Evolutionary conservation across 1,140 invertebrate species (phyloP), one percentile per base, ranked within the genome.

Genomic region (Anoplolepis gracilipes): DNA sequence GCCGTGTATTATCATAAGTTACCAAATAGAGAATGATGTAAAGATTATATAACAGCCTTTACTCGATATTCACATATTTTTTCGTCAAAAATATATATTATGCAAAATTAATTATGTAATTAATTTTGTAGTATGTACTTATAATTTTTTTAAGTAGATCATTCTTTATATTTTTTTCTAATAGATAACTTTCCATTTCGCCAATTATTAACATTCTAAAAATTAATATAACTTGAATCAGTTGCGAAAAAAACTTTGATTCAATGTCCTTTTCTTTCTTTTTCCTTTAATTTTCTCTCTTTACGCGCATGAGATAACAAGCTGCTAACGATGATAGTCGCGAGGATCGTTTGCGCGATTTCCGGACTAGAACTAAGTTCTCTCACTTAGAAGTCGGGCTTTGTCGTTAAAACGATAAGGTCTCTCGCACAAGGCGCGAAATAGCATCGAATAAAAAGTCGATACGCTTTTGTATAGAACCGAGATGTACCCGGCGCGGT

Each of bases 361-460:
- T 49, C 13, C 42, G 4, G 22, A 13, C 39, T n/a, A 42, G 30
- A 79, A 22, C 13, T 16, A 53, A 67, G 62, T 67, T 69, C 2
- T 25, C 33, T 10, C 33, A 11, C 16, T 57, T 69, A 30, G 33
- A 4, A 39, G 5, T 49, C 61, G 76, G 28, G 78, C 55, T 82
- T 67, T 19, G 33, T 69, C 39, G 67, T 82, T 82, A 61, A 42
- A 82, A 42, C 53, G 65, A 46, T 28, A 25, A 4, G 11, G 25
- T 49, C 46, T 49, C 5, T 16, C 19, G 46, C 22, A 13, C 42
- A 61, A 42, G 33, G 64, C 10, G 78, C 64, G 25, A 59, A 72
- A 46, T 55, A 33, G n/a, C n/a, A 25, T 72, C 39, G 78, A 72
- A 72, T 82, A 73, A 82, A 82, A 82, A 82, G 78, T 73, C 78